These are phyloP conservation scores for Parapristionchus giblindavisi DNA, from an alignment of 2,888 invertebrate species.

Conservation along the genomic window DNA sequence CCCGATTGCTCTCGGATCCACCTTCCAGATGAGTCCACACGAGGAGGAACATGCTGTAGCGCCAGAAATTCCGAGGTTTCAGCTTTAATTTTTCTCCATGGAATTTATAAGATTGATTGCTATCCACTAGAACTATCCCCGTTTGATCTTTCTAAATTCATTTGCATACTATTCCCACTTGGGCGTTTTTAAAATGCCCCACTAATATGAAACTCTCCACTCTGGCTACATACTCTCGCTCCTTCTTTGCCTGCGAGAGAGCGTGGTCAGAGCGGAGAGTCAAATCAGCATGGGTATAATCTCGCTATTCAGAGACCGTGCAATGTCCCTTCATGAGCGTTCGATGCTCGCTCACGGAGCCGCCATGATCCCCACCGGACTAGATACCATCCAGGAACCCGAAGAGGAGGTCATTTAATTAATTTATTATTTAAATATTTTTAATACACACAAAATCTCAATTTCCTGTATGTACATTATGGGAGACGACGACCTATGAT, in stretches of 20 bases:
- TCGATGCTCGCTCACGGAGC: constrained; percentile 23
- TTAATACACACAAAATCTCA: too few relatives aligned
- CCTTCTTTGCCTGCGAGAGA: too few relatives aligned
- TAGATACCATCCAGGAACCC: constrained; percentile 20
- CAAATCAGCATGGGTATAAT: too few relatives aligned
- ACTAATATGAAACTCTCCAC: not conserved
- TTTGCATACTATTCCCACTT: not conserved
- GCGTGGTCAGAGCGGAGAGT: too few relatives aligned
- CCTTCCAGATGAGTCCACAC: not conserved
- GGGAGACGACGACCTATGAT: too few relatives aligned
- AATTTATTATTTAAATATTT: not conserved
- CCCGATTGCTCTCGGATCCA: constrained; percentile 3
- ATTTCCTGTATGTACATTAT: too few relatives aligned
- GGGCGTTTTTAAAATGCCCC: too few relatives aligned
- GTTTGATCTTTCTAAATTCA: not conserved
- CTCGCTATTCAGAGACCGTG: constrained; percentile 33
- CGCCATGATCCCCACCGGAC: not conserved
- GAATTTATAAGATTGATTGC: not conserved
- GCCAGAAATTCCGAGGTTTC: constrained; percentile 15
- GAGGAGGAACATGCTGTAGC: constrained; percentile 20
- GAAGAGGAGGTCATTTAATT: constrained; percentile 1
- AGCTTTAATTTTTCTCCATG: not conserved
- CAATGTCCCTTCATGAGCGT: constrained; percentile 32
- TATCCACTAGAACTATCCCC: not conserved
- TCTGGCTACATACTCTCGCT: too few relatives aligned